Conservation (phyloP, 2,113 vertebrate genomes). For the Poeciliopsis retropinna region DNA sequence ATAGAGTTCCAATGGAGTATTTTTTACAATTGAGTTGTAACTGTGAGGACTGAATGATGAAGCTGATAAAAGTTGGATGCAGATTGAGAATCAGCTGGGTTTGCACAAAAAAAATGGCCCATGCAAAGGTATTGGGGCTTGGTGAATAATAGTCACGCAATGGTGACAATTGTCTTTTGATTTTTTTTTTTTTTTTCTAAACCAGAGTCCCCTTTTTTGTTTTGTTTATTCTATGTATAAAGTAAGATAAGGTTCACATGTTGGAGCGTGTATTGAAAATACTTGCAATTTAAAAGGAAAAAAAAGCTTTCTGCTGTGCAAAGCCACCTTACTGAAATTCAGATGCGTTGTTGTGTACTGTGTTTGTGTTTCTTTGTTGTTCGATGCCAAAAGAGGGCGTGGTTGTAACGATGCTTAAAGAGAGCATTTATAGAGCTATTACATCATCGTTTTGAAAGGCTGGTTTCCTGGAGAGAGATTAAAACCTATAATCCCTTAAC, state of each 20-base stretch:
- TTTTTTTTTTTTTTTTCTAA: conserved; percentile 1
- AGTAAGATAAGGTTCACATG: conserved; percentile 47
- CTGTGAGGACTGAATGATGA: conserved; percentile 68
- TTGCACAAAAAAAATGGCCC: conserved; percentile 71
- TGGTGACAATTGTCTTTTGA: conserved; percentile 6
- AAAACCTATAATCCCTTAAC: conserved; percentile 62
- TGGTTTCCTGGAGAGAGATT: conserved; percentile 59
- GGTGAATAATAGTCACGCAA: conserved; percentile 50
- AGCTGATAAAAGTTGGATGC: conserved; percentile 30
- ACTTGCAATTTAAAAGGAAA: conserved; percentile 55
- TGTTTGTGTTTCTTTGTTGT: conserved; percentile 72
- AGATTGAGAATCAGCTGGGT: conserved; percentile 62
- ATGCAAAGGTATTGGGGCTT: conserved; percentile 52
- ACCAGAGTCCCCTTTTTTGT: background rate
- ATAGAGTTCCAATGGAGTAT: conserved; percentile 28
- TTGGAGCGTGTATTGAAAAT: conserved; percentile 51
- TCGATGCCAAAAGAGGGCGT: conserved; percentile 77
- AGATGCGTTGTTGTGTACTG: conserved; percentile 58
- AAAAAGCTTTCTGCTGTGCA: conserved; percentile 65
- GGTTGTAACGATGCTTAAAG: conserved; percentile 58
- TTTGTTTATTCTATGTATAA: conserved; percentile 51
- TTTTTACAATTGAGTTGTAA: conserved; percentile 56
- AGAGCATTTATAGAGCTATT: conserved; percentile 56
- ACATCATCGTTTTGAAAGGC: conserved; percentile 56
- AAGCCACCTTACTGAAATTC: conserved; percentile 59